A percentile compares a stretch with the other conserved stretches of the same genome.
Conservation (phyloP, 2,888 invertebrate species). For the Petrophora chlorosata region DNA sequence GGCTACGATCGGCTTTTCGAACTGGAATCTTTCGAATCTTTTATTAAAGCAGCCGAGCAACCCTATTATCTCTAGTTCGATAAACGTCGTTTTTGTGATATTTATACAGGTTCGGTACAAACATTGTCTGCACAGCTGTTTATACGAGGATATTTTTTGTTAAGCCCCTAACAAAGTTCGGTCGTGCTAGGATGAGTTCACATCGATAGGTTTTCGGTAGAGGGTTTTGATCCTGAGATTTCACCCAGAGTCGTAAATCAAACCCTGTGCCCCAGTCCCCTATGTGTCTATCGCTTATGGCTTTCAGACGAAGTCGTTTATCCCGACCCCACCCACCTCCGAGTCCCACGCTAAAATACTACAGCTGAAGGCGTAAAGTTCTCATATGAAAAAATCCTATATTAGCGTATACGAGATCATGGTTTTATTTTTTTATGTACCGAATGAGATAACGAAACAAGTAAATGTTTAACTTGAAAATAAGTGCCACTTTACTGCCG, state of each 20-base stretch:
- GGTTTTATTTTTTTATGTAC: too few relatives aligned
- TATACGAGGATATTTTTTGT: too few relatives aligned
- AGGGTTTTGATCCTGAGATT: slow-evolving; percentile 14
- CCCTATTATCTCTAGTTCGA: background rate
- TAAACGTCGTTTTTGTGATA: too few relatives aligned
- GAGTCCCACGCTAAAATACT: background rate
- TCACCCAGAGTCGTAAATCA: slow-evolving; percentile 15
- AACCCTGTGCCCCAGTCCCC: slow-evolving; percentile 17
- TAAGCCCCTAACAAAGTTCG: background rate
- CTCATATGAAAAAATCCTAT: too few relatives aligned
- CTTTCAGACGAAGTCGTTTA: slow-evolving; percentile 6
- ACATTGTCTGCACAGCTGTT: too few relatives aligned
- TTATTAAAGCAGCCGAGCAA: background rate
- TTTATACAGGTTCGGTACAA: too few relatives aligned
- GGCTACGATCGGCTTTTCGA: slow-evolving; percentile 5
- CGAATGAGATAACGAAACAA: too few relatives aligned
- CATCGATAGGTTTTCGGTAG: slow-evolving; percentile 10
- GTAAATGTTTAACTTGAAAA: too few relatives aligned
- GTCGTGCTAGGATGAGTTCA: slow-evolving; percentile 14
- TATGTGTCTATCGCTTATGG: slow-evolving; percentile 15
- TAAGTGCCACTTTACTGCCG: too few relatives aligned
- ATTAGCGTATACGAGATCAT: too few relatives aligned
- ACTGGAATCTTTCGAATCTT: slow-evolving; percentile 2
- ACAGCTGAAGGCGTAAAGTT: background rate
- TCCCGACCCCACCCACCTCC: too few relatives aligned